Evolutionary conservation across 2,888 invertebrate genomes (phyloP).

Genomic region (Idaea biselata): DNA sequence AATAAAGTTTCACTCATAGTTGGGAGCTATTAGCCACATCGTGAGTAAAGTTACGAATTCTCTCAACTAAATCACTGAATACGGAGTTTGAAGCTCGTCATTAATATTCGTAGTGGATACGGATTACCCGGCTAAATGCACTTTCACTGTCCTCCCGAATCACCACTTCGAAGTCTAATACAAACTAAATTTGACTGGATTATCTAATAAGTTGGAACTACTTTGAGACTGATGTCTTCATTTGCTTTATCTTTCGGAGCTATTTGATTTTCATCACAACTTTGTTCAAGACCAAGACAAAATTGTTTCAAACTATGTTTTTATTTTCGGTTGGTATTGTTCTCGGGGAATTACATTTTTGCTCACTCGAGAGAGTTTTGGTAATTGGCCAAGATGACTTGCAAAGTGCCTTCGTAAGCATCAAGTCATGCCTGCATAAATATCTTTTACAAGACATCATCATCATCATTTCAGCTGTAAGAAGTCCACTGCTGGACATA

Average conservation of each 20-base stretch:
- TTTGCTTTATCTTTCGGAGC: background rate
- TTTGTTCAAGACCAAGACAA: background rate
- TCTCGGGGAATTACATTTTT: background rate
- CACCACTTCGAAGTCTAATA: slow-evolving; percentile 36
- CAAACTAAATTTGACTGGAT: background rate
- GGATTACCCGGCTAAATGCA: slow-evolving; percentile 65
- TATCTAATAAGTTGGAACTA: background rate
- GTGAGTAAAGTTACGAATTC: slow-evolving; percentile 25
- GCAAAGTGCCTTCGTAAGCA: background rate
- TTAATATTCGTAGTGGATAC: slow-evolving; percentile 65
- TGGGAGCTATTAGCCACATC: slow-evolving; percentile 8
- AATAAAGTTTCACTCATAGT: slow-evolving; percentile 5
- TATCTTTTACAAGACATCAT: too few species aligned
- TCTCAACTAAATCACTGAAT: slow-evolving; percentile 32
- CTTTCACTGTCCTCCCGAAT: slow-evolving; percentile 60
- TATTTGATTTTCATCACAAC: too few species aligned
- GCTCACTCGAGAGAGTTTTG: background rate
- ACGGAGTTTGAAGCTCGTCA: slow-evolving; percentile 45
- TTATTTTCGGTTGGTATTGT: background rate
- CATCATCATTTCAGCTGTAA: too few species aligned
- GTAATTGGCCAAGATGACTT: background rate
- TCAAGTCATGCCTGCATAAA: too few species aligned
- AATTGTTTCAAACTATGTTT: background rate
- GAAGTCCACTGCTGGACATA: too few species aligned
- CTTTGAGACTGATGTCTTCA: background rate